Base-by-base conservation (phyloP, 2,797 vertebrate species). In the Xenopus petersii region DNA sequence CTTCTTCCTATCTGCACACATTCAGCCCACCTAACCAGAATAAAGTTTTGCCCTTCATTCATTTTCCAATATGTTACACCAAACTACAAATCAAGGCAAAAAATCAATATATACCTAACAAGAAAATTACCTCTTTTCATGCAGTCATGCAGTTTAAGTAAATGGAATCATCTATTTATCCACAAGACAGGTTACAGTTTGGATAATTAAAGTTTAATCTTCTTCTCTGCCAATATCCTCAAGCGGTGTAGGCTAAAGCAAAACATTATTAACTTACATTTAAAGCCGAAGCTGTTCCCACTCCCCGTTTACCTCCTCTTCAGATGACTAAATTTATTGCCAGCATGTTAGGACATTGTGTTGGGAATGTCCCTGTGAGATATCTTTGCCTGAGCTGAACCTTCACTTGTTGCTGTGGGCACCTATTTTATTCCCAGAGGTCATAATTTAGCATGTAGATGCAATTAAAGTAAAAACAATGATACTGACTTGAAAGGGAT, bases 181-280 rank as follows among this genome's bases (percentile, higher is more conserved):
- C 70, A 83, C 71, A 82, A 67, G 62, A 81, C 74, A 85, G 83
- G 81, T 86, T 83, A 81, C 77, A 81, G 80, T 74, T 82, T 77
- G 78, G 75, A 68, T 67, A 83, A 58, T 77, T 75, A 83, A 78
- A 82, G 61, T 73, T 33, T 70, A 77, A 80, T 70, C 10, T 67
- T 67, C 73, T 21, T 84, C 71, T 85, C 71, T 49, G 62, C 68
- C 56, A 61, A 62, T 75, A 82, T 72, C 79, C 66, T 80, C 75
- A 79, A 73, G 80, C 78, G 69, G 70, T 61, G 60, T 68, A 81
- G 70, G 75, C 65, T 68, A 47, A 73, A 78, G 79, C 76, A 79
- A 71, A 71, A 70, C 75, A 24, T 80, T 62, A 81, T 70, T 84
- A 83, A 82, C 80, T 81, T 86, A 30, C 79, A 42, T 75, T 85